Evolutionary conservation across 2,797 vertebrate species (phyloP).

Genomic region (Urophycis tenuis): DNA sequence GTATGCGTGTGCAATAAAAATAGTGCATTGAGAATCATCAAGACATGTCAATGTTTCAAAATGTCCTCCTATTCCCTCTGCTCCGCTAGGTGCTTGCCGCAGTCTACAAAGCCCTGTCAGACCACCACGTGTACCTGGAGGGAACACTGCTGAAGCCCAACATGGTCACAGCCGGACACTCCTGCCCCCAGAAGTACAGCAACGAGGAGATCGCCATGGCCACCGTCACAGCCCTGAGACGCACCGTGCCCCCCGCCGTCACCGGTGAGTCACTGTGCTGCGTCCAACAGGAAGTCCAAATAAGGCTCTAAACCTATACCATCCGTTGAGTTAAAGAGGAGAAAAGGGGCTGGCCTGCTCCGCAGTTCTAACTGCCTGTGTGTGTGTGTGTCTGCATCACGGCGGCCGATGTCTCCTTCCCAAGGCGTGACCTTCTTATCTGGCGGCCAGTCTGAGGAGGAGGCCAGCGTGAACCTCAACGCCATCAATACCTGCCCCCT

Average conservation of each 20-base stretch:
- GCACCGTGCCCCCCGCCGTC: slow-evolving; percentile 92
- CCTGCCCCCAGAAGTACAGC: slow-evolving; percentile 85
- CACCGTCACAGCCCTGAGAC: slow-evolving; percentile 91
- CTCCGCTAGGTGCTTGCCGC: slow-evolving; percentile 85
- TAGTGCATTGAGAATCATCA: background rate
- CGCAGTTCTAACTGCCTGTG: background rate
- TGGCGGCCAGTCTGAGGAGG: slow-evolving; percentile 96
- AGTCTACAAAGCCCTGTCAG: slow-evolving; percentile 92
- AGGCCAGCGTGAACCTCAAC: slow-evolving; percentile 92
- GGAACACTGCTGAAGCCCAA: slow-evolving; percentile 96
- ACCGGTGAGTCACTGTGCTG: slow-evolving; percentile 71
- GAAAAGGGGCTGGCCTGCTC: no score
- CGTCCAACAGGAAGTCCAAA: background rate
- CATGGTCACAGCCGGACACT: slow-evolving; percentile 95
- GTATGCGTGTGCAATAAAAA: no score
- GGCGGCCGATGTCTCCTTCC: background rate
- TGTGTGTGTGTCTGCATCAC: slow-evolving; percentile 3
- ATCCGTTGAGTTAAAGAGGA: background rate
- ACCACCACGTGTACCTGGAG: slow-evolving; percentile 96
- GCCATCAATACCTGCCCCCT: slow-evolving; percentile 89
- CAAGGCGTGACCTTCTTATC: slow-evolving; percentile 95
- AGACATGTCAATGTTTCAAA: background rate
- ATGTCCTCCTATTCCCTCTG: background rate
- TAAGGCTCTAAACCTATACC: no score
- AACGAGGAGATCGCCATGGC: slow-evolving; percentile 90